Base-by-base conservation (phyloP, 2,113 vertebrate genomes). In the Crocuta crocuta region DNA sequence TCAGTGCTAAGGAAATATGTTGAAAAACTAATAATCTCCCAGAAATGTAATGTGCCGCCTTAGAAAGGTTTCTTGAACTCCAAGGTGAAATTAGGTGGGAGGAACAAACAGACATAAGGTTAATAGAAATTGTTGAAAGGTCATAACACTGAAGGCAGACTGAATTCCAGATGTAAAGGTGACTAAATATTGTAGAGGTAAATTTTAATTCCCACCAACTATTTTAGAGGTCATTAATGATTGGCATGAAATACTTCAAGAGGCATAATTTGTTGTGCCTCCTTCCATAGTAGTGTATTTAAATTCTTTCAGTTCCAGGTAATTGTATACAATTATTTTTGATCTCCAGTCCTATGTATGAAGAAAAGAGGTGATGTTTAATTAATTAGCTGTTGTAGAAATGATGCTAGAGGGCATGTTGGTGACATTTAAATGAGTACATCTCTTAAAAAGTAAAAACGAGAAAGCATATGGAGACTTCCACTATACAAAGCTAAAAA, bases 301-400 rank as follows among this genome's bases (percentile, higher is more conserved):
- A 96, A 96, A 96, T 95, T 26, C 55, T 90, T 96, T 97, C 87
- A 97, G 39, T 89, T 84, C 35, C 7, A 93, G 68, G 83, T 96
- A 96, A 97, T 93, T 95, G 68, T 95, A 92, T 85, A 73, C 71
- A 95, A 97, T 97, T 97, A 95, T 93, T 96, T 91, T 95, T 97
- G 7, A 96, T 95, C 35, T 95, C 83, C 12, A 96, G 35, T 79
- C 45, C 35, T 90, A 39, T 63, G 84, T 84, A 50, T 76, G 39
- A 96, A 95, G 31, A 78, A 97, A 93, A 96, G 15, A 79, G 58
- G 84, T 95, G 74, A 87, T 80, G 50, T 91, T 95, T 88, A 96
- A 96, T 83, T 92, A 91, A 94, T 90, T 95, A 91, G 21, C 9
- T 85, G 63, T 91, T 97, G 61, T 82, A 96, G 79, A 95, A 96